A percentile compares a stretch with the other conserved stretches of the same genome.
phyloP scores from a whole-genome alignment of 2,113 vertebrate genomes.

The Actinemys pallida region DNA sequence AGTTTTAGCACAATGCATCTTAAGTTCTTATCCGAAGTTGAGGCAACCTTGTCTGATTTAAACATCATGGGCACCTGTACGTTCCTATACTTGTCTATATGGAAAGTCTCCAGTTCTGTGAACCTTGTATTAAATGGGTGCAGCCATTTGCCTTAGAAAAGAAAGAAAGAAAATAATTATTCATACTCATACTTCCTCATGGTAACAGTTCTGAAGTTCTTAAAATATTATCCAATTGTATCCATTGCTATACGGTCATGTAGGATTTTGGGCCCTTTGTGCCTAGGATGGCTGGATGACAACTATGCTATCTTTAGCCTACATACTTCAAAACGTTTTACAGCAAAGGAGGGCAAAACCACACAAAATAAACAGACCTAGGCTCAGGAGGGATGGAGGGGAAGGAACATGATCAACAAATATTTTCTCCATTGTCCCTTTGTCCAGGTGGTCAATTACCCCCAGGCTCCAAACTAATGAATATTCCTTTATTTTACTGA shows the following conservation, averaged over 20 bases:
- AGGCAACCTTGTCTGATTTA: slow-evolving; percentile 78
- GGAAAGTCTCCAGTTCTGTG: slow-evolving; percentile 83
- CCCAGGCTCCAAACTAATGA: not conserved
- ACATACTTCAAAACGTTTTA: not conserved
- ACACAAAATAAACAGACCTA: not conserved
- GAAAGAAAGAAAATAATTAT: not conserved
- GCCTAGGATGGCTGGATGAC: not conserved
- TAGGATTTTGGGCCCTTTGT: not conserved
- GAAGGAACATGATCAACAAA: not conserved
- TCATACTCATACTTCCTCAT: not conserved
- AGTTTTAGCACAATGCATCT: slow-evolving; percentile 86
- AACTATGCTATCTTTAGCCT: not conserved
- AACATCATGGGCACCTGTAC: slow-evolving; percentile 91
- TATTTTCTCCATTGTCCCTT: not conserved
- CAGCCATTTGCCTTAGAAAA: slow-evolving; percentile 85
- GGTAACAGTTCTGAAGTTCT: not conserved
- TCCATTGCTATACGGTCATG: not conserved
- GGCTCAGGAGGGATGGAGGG: not conserved
- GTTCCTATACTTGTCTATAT: slow-evolving; percentile 87
- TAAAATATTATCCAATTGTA: not conserved
- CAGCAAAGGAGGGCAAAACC: not conserved
- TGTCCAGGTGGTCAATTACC: not conserved
- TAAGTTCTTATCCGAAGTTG: slow-evolving; percentile 80
- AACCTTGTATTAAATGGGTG: slow-evolving; percentile 82
- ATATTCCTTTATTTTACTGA: not conserved